Base-by-base conservation (phyloP, 2,888 invertebrate species). In the Leptinotarsa juncta region DNA sequence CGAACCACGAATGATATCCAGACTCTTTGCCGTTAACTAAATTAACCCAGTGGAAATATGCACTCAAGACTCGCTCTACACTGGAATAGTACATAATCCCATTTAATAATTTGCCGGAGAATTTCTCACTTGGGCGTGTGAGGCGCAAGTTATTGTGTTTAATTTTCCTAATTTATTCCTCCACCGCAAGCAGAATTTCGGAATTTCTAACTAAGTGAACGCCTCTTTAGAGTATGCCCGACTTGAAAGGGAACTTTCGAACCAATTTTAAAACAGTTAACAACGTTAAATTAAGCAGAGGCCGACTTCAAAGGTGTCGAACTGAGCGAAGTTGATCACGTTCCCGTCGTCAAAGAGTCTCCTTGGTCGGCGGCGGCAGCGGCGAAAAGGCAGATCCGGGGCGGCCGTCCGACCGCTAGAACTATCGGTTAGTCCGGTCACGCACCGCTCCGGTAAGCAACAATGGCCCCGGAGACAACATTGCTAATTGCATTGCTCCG, bases 381-480 rank as follows among this genome's bases (percentile, higher is more conserved):
- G 70, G 55, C 42, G 42, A 42, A 60, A 23, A 20, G 14, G 15
- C 57, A 20, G 20, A 20, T 4, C 16, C 20, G 48, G 62, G 32
- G 70, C n/a, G 70, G 50, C 32, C 70, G 32, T 68, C 65, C 32
- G 57, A 62, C 62, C 68, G 60, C 75, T 70, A 50, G 70, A 65
- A 74, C 67, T 55, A 74, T 78, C 75, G 72, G 71, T 68, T 75
- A 86, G 82, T 84, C 85, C 81, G 83, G 86, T 86, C 87, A 87
- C 86, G 87, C 83, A 82, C 79, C 75, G 78, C 83, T 82, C 84
- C 85, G 84, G 86, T 86, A 86, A 87, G 86, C 87, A 87, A 86
- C 87, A 86, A 86, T 84, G 85, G 86, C 85, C 81, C 83, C 83
- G 83, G 85, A 86, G 87, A 86, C 86, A 86, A 86, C 86, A 84